Evolutionary conservation across 2,113 vertebrate species (phyloP).

Genomic region (Gallinago media): DNA sequence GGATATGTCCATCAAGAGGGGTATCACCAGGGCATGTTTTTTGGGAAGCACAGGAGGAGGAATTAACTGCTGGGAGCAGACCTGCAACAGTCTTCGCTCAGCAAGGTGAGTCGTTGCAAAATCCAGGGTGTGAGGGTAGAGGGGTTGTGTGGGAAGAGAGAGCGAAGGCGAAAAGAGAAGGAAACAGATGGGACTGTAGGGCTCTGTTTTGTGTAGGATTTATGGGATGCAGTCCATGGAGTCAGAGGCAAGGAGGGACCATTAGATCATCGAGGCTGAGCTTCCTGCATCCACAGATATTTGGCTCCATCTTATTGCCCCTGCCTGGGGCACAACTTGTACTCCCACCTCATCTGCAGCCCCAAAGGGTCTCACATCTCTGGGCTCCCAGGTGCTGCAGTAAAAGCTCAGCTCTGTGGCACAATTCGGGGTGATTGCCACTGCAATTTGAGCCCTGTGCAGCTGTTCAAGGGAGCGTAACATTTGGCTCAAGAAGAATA

Average conservation of each 20-base stretch:
- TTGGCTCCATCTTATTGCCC: neutral
- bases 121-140: neutral
- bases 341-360: neutral
- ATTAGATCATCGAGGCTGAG: neutral
- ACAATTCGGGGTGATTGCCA: neutral
- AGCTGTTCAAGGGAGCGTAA: neutral
- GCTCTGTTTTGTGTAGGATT: neutral
- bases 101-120: neutral
- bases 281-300: neutral
- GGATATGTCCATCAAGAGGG: neutral
- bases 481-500: neutral
- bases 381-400: neutral
- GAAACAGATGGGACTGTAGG: neutral
- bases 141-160: accelerated
- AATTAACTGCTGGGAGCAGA: neutral
- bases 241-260: neutral
- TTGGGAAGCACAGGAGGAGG: neutral
- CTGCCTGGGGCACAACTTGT: neutral
- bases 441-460: neutral
- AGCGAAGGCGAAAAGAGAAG: neutral
- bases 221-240: neutral
- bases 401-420: neutral
- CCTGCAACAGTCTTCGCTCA: neutral
- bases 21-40: neutral
- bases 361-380: neutral